Evolutionary conservation across 2,888 invertebrate species (phyloP), one percentile per base, ranked within the genome.

Genomic region (Heliconius charithonia): DNA sequence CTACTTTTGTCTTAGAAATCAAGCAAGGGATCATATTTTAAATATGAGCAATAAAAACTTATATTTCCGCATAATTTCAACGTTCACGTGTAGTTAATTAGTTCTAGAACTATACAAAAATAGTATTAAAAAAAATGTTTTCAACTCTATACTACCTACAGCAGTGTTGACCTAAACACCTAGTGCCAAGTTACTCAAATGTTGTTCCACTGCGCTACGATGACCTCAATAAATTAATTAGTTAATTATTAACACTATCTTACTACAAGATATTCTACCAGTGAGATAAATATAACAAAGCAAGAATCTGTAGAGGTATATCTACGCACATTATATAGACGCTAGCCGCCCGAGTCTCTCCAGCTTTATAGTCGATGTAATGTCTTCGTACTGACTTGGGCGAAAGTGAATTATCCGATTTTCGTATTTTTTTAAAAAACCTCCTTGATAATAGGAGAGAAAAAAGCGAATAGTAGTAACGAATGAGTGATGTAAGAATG

Each of bases 341-440:
- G 83, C 81, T 83, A 83, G 81, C 66, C 79, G 79, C 81, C 81
- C 80, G 83, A 79, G 81, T 83, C 80, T 83, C 84, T 82, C 80
- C 84, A 81, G 82, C 84, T 86, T 86, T 85, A 85, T 83, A 81
- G 82, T 76, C 83, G 79, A 29, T 72, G 80, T 78, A 82, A 82
- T 75, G 78, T 82, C 80, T 76, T 69, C 25, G 81, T 70, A 82
- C 82, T 67, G 71, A 79, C 80, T 59, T 10, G 22, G 29, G 12
- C 78, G 75, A 77, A 82, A 82, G 80, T 79, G 81, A 6, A 66
- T 41, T 69, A 63, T 9, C 37, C 45, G 7, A 63, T 69, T 75
- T 51, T 66, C 2, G n/a, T 7, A n/a, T n/a, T 22, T 56, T 29
- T 71, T 32, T 27, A 27, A 19, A 19, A 45, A 51, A 70, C 29